Base-by-base conservation (phyloP, 2,797 vertebrate species). In the Fistularia tabacaria region DNA sequence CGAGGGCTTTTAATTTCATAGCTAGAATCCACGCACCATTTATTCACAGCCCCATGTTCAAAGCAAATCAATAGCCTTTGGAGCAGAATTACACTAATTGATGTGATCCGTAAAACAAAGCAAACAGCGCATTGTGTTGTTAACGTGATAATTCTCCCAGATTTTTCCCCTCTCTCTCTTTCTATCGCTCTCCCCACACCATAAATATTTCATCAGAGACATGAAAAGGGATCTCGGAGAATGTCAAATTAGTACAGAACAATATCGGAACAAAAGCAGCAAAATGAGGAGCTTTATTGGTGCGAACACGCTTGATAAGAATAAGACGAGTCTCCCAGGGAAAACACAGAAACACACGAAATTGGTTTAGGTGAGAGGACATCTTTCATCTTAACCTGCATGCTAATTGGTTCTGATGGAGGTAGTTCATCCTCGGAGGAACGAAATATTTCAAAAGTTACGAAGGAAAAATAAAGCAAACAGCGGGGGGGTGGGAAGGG, bases 371-470 rank as follows among this genome's bases (percentile, higher is more conserved):
- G 73, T 80, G 62, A 83, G 48, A 59, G 71, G 57, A 69, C 54
- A 70, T 64, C 46, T 57, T 57, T 79, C 62, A 57, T 64, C 46
- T 56, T 51, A 73, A 6, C n/a, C 38, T 8, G 50, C 69, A 59
- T 79, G 76, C 77, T 77, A 82, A 84, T 85, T 82, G 77, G 51
- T 48, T 69, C 37, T 61, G 62, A 80, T 81, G 76, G 52, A 81
- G 70, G 62, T 64, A 54, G 39, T 72, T 60, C 60, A 60, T 74
- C 66, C 54, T 70, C 50, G 62, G 36, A 50, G 11, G 61, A 69
- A 51, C 66, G 68, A 72, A 79, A 39, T 60, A 59, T 57, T 49
- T 57, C 46, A 70, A 69, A 54, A 53, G 51, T 38, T 51, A 51
- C 12, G 8, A 57, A 53, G 64, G 57, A 41, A 66, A 74, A 73